Evolutionary conservation across 2,797 vertebrate genomes (phyloP), one percentile per base, ranked within the genome.

Genomic region (Tokudaia muenninki): DNA sequence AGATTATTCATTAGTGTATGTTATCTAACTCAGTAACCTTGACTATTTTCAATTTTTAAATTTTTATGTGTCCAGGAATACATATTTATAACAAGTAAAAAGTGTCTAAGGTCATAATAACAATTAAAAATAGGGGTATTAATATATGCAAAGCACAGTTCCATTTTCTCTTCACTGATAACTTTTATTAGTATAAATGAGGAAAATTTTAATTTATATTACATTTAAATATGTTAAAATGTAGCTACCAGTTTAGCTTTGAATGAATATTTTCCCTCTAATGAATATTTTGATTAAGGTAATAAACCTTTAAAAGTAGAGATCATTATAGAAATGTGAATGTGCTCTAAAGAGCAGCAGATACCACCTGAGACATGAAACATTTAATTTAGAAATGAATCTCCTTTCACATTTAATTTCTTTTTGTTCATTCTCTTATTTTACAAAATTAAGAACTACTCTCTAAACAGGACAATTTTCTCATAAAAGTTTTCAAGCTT

Each of bases 281-380:
- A 96, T 94, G 91, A 97, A 91, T 96, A 97, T 94, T 97, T 96
- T 97, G 82, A 96, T 97, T 96, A 94, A 97, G 47, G 63, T 94
- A 95, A 92, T 96, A 97, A 97, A 94, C 93, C 63, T 96, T 95
- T 94, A 89, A 94, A 95, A 91, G 87, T 55, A 57, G 92, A 90
- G 41, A 95, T 87, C 47, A 87, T 95, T 86, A 90, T 41, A 92
- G 24, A 84, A 81, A 97, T 90, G 31, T 78, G 92, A 97, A 94
- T 97, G 88, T 83, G 57, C 57, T 87, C 47, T 91, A 61, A 95
- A 96, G 63, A 97, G 63, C 63, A 97, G n/a, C 78, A 31, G 47
- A 78, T 94, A 29, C 37, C 70, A 75, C 75, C 29, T 34, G 75
- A 95, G 87, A 97, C 70, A 41, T 37, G 59, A 95, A 90, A 92